A percentile compares a stretch with the other conserved stretches of the same genome.
phyloP scores from a whole-genome alignment of 2,888 invertebrate species.

The Eudasyphora cyanicolor region DNA sequence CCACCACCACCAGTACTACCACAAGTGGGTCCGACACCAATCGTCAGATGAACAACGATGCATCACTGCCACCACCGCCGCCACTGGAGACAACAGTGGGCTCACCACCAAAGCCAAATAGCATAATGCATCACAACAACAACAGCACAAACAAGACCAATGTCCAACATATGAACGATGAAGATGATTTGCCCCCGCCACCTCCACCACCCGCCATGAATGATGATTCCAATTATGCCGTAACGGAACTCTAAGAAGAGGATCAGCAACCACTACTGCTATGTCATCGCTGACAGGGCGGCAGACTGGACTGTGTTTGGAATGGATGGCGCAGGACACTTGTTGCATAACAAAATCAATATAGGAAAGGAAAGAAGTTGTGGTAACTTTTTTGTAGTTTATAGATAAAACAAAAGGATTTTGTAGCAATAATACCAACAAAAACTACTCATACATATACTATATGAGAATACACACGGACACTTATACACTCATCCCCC shows the following conservation, averaged over 20 bases:
- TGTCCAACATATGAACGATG: constrained; percentile 68
- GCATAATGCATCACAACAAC: constrained; percentile 67
- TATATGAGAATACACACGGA: constrained; percentile 21
- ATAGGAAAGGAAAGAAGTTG: background rate
- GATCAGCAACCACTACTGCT: constrained; percentile 30
- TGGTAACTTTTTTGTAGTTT: constrained; percentile 30
- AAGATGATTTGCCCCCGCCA: constrained; percentile 76
- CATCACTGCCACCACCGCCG: constrained; percentile 74
- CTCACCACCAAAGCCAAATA: constrained; percentile 66
- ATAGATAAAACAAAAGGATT: constrained; percentile 29
- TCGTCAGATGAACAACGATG: constrained; percentile 69
- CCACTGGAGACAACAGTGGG: constrained; percentile 69
- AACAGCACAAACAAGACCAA: constrained; percentile 64
- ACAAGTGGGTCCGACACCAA: constrained; percentile 50
- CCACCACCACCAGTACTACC: constrained; percentile 51
- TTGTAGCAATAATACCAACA: constrained; percentile 17
- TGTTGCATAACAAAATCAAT: background rate
- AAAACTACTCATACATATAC: constrained; percentile 2
- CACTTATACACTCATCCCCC: constrained; percentile 20
- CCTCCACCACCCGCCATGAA: constrained; percentile 79
- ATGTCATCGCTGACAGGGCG: background rate
- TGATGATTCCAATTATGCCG: constrained; percentile 80
- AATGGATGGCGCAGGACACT: background rate
- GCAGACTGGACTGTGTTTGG: background rate
- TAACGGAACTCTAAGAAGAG: constrained; percentile 79